These are phyloP conservation scores for Camelus dromedarius DNA, from an alignment of 2,113 vertebrate species.

Conservation along the genomic window DNA sequence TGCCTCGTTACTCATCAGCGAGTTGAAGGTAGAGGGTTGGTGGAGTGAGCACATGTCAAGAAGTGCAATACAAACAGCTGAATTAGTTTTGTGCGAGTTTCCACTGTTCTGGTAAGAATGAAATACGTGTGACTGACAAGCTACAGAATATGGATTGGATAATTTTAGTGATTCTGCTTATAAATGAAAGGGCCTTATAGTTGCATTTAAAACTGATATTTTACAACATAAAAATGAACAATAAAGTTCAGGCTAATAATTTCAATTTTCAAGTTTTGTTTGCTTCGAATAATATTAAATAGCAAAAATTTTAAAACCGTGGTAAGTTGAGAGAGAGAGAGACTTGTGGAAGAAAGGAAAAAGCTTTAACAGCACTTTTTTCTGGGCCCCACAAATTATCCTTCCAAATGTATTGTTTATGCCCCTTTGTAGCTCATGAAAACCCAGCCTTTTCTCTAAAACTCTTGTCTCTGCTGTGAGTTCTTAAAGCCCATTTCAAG, in stretches of 20 bases:
- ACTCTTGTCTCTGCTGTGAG: not conserved
- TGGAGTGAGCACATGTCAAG: not conserved
- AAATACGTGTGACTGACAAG: not conserved
- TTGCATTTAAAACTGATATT: not conserved
- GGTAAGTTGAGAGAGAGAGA: not conserved
- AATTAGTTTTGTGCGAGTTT: not conserved
- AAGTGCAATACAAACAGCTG: slow-evolving; percentile 29
- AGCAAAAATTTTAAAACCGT: not conserved
- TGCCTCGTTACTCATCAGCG: not conserved
- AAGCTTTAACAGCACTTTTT: not conserved
- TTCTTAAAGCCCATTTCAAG: slow-evolving; percentile 53
- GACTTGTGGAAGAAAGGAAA: not conserved
- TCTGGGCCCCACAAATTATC: not conserved
- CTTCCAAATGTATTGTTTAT: not conserved
- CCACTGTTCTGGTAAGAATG: not conserved
- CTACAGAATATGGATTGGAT: not conserved
- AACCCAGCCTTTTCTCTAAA: slow-evolving; percentile 22
- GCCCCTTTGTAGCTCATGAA: not conserved
- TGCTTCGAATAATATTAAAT: slow-evolving; percentile 30
- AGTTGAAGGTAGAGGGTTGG: not conserved
- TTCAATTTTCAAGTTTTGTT: not conserved
- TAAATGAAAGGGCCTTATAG: not conserved
- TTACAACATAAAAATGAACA: slow-evolving; percentile 32
- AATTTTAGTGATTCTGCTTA: not conserved
- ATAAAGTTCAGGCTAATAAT: slow-evolving; percentile 6